These are phyloP conservation scores for Phrynosoma blainvillii DNA, from an alignment of 2,113 vertebrate species.

Conservation along the genomic window DNA sequence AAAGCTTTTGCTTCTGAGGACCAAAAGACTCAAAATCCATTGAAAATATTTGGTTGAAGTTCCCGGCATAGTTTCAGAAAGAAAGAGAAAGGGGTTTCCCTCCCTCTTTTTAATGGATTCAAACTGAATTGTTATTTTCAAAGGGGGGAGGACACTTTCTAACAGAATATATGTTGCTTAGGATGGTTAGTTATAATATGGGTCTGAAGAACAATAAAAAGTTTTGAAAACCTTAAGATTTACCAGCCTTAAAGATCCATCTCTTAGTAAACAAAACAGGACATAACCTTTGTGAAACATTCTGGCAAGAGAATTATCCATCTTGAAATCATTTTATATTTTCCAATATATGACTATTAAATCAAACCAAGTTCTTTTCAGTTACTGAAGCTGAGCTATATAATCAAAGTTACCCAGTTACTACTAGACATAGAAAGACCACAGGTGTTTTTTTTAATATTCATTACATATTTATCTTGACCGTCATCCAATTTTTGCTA, in stretches of 20 bases:
- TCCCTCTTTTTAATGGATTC: neutral
- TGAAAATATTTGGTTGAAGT: conserved; percentile 12
- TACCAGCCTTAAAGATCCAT: neutral
- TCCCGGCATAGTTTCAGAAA: conserved; percentile 14
- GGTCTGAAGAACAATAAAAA: neutral
- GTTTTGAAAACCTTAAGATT: neutral
- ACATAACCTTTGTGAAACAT: neutral
- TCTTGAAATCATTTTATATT: neutral
- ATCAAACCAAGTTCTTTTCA: neutral
- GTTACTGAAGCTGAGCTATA: neutral
- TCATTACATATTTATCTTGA: too few species aligned
- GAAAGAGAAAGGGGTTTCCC: fast-evolving
- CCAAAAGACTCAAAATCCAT: neutral
- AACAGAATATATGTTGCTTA: fast-evolving
- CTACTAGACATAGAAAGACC: neutral
- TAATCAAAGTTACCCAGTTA: neutral
- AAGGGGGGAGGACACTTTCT: neutral
- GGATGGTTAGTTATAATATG: neutral
- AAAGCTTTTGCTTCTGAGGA: neutral
- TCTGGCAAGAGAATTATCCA: neutral
- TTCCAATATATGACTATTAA: neutral
- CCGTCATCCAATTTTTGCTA: too few species aligned
- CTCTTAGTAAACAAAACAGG: neutral
- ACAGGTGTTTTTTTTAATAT: too few species aligned
- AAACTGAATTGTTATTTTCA: neutral